These are phyloP conservation scores for Octonoba sinensis DNA, from an alignment of 2,888 invertebrate species.

Conservation along the genomic window DNA sequence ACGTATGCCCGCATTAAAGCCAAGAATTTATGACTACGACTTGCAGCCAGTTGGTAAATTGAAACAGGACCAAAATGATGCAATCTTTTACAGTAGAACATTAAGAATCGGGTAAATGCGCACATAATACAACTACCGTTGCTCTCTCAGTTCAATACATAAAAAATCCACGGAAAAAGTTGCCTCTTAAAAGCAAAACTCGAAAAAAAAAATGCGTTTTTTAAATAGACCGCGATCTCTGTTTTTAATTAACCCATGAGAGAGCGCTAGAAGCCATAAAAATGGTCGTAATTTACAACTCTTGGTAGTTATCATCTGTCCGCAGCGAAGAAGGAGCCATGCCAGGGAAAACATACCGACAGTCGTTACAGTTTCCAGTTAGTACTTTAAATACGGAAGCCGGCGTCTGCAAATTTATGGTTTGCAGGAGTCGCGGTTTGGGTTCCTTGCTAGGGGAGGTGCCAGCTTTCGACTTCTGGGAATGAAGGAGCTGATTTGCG, in stretches of 20 bases:
- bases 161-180: constrained; percentile 1
- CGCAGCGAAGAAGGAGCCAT: constrained; percentile 4
- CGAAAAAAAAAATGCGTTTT: constrained; percentile 7
- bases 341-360: constrained; percentile 36
- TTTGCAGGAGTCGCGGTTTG: background rate
- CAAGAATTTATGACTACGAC: constrained; percentile 17
- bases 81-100: constrained; percentile 19
- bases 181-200: background rate
- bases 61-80: constrained; percentile 27
- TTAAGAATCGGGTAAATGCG: constrained; percentile 4
- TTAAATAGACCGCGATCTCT: constrained; percentile 34
- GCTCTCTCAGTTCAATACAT: constrained; percentile 2
- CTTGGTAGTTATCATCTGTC: constrained; percentile 35
- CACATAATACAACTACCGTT: background rate
- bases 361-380: constrained; percentile 34
- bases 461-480: no score
- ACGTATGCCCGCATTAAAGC: no score
- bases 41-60: constrained; percentile 36
- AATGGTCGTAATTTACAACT: constrained; percentile 23
- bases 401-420: constrained; percentile 1
- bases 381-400: constrained; percentile 41
- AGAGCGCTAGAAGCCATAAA: constrained; percentile 19
- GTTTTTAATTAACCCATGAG: constrained; percentile 44
- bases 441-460: no score
- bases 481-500: no score